These are phyloP conservation scores for Miniopterus natalensis DNA, from an alignment of 2,113 vertebrate genomes.

Conservation along the genomic window DNA sequence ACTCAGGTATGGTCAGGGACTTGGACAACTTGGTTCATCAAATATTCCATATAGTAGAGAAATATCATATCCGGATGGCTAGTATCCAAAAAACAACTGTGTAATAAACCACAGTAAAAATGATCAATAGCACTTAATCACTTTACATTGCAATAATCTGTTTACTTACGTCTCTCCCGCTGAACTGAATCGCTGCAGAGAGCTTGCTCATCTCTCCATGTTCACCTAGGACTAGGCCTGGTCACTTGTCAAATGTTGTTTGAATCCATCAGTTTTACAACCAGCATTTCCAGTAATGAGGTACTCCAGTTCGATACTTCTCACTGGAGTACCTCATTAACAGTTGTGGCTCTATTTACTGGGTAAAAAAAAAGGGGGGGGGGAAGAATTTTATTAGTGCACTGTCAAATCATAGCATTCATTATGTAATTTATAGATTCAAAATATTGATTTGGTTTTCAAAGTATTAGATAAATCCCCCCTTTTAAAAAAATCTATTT, in stretches of 20 bases:
- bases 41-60: conserved; percentile 42
- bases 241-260: background rate
- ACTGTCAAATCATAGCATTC: background rate
- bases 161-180: background rate
- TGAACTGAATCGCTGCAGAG: background rate
- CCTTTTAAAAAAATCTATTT: conserved; percentile 9
- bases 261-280: background rate
- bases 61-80: background rate
- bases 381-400: background rate
- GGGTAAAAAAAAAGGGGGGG: background rate
- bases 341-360: background rate
- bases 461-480: background rate
- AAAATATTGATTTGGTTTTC: background rate
- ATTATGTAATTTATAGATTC: background rate
- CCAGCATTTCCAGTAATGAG: background rate
- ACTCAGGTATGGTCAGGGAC: background rate
- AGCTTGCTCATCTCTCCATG: background rate
- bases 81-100: background rate
- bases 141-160: background rate
- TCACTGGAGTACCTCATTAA: background rate
- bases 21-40: conserved; percentile 40
- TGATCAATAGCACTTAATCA: conserved; percentile 56
- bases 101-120: background rate
- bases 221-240: background rate
- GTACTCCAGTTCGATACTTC: background rate